Percentiles rank a stretch among this genome's conserved stretches.
These are phyloP conservation scores for Ennomos quercinarius DNA, from an alignment of 2,888 invertebrate genomes.

Conservation along the genomic window DNA sequence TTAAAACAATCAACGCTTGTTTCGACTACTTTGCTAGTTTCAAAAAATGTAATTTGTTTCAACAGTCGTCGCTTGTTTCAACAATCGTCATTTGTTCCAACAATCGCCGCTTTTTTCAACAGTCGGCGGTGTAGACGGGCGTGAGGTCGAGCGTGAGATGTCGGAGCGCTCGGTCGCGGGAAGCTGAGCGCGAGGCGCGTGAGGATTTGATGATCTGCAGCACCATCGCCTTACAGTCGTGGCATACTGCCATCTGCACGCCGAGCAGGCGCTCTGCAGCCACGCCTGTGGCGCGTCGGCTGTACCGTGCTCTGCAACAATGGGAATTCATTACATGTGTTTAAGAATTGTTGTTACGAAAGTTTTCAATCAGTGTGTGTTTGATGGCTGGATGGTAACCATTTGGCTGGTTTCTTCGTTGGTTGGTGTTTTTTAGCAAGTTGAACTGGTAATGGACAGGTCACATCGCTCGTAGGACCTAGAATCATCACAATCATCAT, in stretches of 20 bases:
- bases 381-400: too few species aligned
- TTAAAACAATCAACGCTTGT: too few species aligned
- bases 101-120: slow-evolving; percentile 45
- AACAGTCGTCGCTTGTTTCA: not conserved
- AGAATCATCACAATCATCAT: too few species aligned
- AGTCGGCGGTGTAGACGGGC: slow-evolving; percentile 89
- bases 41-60: not conserved
- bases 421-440: too few species aligned
- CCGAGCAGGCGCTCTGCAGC: slow-evolving; percentile 88
- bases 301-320: slow-evolving; percentile 84
- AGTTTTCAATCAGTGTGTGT: too few species aligned
- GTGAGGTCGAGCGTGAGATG: slow-evolving; percentile 93
- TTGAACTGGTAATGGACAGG: too few species aligned
- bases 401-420: too few species aligned
- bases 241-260: slow-evolving; percentile 95
- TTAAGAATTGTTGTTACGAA: too few species aligned
- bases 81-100: not conserved
- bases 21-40: not conserved
- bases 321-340: not conserved
- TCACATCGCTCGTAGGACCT: too few species aligned
- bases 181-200: slow-evolving; percentile 92
- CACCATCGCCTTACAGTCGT: slow-evolving; percentile 97
- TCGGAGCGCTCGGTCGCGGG: slow-evolving; percentile 92
- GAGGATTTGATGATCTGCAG: slow-evolving; percentile 97
- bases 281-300: slow-evolving; percentile 85